Conservation (phyloP, 2,113 vertebrate genomes). For the Xiphorhynchus elegans region DNA sequence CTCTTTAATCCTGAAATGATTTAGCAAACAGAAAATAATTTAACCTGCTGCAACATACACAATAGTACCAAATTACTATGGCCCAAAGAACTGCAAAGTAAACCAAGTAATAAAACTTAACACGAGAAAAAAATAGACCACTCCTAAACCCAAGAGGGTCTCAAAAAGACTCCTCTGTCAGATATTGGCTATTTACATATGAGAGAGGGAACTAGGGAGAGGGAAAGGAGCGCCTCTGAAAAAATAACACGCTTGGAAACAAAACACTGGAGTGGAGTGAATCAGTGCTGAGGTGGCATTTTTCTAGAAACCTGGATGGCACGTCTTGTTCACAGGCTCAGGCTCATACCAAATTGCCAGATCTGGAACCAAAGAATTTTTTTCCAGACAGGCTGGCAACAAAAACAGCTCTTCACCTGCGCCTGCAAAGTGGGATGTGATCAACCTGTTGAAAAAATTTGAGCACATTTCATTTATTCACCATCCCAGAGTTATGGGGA, state of each 20-base stretch:
- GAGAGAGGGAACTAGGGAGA: background rate
- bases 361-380: background rate
- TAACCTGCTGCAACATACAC: background rate
- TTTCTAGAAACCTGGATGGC: constrained; percentile 24
- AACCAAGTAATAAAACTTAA: background rate
- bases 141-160: background rate
- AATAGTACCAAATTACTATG: background rate
- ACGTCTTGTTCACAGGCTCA: background rate
- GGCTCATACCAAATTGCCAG: background rate
- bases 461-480: background rate
- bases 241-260: background rate
- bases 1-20: background rate
- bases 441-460: background rate
- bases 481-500: background rate
- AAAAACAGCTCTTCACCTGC: background rate
- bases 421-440: background rate
- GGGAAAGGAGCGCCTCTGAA: background rate
- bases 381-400: background rate
- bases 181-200: background rate
- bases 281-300: constrained; percentile 51
- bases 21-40: background rate
- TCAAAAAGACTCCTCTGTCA: background rate
- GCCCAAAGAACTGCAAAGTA: background rate
- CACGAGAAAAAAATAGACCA: background rate
- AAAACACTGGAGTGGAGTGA: background rate